Percentiles rank a stretch among this genome's conserved stretches.
Evolutionary conservation across 2,113 vertebrate genomes (phyloP).

Genomic region (Cyprinus carpio): DNA sequence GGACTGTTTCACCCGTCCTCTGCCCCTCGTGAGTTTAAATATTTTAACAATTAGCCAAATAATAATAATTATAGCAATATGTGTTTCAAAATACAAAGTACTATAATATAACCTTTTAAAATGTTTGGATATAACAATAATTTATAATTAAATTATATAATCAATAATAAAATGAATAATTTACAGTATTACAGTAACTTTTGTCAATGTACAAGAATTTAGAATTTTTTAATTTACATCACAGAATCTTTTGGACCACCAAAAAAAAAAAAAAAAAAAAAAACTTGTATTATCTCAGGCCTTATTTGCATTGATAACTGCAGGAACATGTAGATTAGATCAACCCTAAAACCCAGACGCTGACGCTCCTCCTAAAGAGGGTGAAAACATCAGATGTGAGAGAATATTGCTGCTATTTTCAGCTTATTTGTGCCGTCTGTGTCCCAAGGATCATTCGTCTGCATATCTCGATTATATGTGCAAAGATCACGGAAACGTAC

Average conservation of each 20-base stretch:
- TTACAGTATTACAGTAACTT: not conserved
- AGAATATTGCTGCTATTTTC: not conserved
- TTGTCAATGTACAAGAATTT: not conserved
- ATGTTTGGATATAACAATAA: not conserved
- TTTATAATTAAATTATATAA: too few species aligned
- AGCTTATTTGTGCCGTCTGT: not conserved
- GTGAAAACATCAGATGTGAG: not conserved
- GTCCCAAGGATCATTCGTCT: not conserved
- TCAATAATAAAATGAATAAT: too few species aligned
- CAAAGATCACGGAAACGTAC: not conserved
- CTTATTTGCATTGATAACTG: not conserved
- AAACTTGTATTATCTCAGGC: not conserved
- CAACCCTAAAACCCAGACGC: not conserved
- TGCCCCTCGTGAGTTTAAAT: not conserved
- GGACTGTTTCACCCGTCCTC: not conserved
- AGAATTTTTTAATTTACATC: not conserved
- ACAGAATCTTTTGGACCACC: not conserved
- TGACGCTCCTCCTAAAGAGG: not conserved
- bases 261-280: too few species aligned
- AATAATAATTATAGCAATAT: not conserved
- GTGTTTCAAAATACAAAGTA: not conserved
- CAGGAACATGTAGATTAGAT: not conserved
- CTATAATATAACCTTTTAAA: not conserved
- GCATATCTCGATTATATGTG: not conserved
- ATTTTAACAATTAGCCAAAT: not conserved